Percentiles rank a stretch among this genome's conserved stretches.
phyloP scores from a whole-genome alignment of 2,797 vertebrate species.

The Enoplosus armatus region DNA sequence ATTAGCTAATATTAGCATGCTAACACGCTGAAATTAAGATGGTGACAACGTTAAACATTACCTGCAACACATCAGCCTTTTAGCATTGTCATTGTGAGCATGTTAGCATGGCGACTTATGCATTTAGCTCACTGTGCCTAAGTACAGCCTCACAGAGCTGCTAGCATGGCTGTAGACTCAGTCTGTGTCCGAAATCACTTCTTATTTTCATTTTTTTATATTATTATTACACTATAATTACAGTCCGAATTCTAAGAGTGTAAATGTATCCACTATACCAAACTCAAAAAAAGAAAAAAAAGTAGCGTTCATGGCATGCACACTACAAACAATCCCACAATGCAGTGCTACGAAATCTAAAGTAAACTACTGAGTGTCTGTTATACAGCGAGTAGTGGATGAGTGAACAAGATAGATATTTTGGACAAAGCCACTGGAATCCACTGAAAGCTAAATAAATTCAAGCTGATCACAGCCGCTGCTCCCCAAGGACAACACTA shows the following conservation, averaged over 20 bases:
- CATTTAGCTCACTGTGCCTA: no score
- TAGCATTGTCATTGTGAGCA: background rate
- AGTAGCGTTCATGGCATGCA: no score
- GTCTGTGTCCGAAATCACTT: background rate
- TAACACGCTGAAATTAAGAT: background rate
- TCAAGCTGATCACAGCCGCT: background rate
- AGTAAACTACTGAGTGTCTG: background rate
- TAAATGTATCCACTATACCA: background rate
- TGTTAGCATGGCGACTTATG: background rate
- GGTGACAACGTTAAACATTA: background rate
- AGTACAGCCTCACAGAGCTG: no score
- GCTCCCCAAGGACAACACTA: background rate
- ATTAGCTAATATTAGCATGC: background rate
- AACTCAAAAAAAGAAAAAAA: background rate
- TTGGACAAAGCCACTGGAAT: background rate
- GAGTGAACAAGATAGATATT: background rate
- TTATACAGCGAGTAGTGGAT: background rate
- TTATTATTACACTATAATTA: background rate
- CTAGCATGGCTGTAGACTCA: background rate
- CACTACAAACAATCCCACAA: background rate
- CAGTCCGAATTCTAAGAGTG: background rate
- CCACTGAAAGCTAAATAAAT: background rate
- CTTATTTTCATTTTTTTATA: background rate
- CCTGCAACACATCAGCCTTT: background rate
- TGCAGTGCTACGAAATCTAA: background rate